These are phyloP conservation scores for Drosophila rufa DNA, from an alignment of 1,140 invertebrate species.

Conservation along the genomic window DNA sequence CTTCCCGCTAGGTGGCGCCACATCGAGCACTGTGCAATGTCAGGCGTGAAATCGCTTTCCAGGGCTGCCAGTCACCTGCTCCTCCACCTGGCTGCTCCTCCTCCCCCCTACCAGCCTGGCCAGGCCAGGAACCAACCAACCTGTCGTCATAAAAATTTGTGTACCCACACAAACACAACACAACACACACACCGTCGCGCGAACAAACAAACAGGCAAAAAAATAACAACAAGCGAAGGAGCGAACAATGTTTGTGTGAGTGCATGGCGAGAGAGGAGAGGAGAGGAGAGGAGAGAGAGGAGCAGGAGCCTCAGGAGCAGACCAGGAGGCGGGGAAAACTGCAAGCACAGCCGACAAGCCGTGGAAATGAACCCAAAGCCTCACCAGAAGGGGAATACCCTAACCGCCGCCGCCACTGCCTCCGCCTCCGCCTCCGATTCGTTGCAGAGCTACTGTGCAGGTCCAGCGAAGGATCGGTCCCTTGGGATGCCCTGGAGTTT, in stretches of 20 bases:
- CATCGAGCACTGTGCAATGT: slow-evolving; percentile 50
- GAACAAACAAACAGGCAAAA: slow-evolving; percentile 31
- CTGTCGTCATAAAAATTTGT: slow-evolving; percentile 82
- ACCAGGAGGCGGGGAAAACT: neutral
- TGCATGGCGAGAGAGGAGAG: neutral
- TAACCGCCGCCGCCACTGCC: neutral
- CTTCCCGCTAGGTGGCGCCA: slow-evolving; percentile 67
- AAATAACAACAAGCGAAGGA: slow-evolving; percentile 28
- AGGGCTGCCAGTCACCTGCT: slow-evolving; percentile 44
- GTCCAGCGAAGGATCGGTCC: neutral
- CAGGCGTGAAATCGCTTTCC: slow-evolving; percentile 79
- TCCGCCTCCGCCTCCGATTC: neutral
- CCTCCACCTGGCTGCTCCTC: neutral
- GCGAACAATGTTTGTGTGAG: slow-evolving; percentile 50
- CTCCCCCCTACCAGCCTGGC: neutral
- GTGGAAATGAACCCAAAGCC: slow-evolving; percentile 1
- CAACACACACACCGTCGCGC: slow-evolving; percentile 34
- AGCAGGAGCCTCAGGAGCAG: slow-evolving; percentile 4
- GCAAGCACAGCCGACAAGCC: slow-evolving; percentile 12
- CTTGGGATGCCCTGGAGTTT: neutral
- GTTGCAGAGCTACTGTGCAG: slow-evolving; percentile 5
- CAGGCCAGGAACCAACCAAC: slow-evolving; percentile 58
- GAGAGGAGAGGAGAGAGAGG: slow-evolving; percentile 16
- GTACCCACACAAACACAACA: slow-evolving; percentile 48
- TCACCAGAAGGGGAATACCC: slow-evolving; percentile 14